Evolutionary conservation across 2,888 invertebrate genomes (phyloP), one percentile per base, ranked within the genome.

Genomic region (Diarsia rubi): DNA sequence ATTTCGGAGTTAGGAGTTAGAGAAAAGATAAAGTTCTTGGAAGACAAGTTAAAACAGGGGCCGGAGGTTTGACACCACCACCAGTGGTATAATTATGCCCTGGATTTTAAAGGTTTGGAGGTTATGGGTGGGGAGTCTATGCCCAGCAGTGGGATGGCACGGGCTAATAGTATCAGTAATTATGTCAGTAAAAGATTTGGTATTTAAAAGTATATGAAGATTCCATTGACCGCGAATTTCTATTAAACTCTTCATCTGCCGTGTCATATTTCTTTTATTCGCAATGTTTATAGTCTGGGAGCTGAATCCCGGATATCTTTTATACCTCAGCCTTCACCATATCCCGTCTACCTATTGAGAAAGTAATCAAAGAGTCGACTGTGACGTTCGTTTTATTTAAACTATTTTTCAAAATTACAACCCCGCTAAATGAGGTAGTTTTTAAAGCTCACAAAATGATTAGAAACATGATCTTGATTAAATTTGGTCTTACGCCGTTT

Each of bases 251-350:
- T 37, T 31, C 24, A 67, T 49, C 42, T 31, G 3, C 19, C 42
- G 45, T 76, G 81, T 82, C 77, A 67, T 45, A 70, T 80, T 66
- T 65, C 66, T 57, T 80, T 71, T 52, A 74, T 84, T 71, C 24
- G n/a, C 31, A 37, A 37, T 54, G 21, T 44, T 69, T 69, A 49
- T 54, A 74, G 54, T 31, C 16, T 0, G 5, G 52, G 45, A 54
- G 62, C 45, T 37, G 3, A 37, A 16, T 62, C 24, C 69, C 72
- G 82, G 82, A 81, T 76, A n/a, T 76, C 72, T 84, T 82, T 84
- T 82, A 72, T 76, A 69, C 42, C n/a, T 12, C 37, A 69, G 27
- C 19, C 3, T 72, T 67, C 11, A 54, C 14, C 45, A 4, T 49
- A 47, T 62, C n/a, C 66, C 9, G 64, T 45, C 57, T 75, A 14